Conservation (phyloP, 2,113 vertebrate species). For the Megaceryle maxima region DNA sequence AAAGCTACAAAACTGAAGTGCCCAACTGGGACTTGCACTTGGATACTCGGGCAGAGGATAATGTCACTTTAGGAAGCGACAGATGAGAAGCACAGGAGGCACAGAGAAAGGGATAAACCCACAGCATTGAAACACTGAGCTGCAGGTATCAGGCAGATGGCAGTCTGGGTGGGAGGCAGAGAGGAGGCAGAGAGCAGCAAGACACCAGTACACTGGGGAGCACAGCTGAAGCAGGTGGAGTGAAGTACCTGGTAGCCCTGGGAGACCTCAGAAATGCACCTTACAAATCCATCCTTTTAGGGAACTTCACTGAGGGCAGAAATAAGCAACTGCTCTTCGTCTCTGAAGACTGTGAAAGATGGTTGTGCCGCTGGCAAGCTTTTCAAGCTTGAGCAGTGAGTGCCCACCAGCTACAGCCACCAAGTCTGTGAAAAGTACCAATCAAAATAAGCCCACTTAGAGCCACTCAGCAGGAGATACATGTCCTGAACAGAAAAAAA, state of each 20-base stretch:
- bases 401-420: rapidly evolving
- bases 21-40: not conserved
- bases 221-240: rapidly evolving
- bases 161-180: not conserved
- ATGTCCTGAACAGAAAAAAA: not conserved
- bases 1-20: not conserved
- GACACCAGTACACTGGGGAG: not conserved
- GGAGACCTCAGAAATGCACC: not conserved
- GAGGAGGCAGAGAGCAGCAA: not conserved
- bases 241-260: not conserved
- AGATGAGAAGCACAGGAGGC: not conserved
- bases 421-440: not conserved
- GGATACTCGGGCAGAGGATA: not conserved
- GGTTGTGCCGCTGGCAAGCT: not conserved
- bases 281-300: not conserved
- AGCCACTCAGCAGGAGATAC: not conserved
- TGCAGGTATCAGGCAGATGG: not conserved
- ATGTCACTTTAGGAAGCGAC: not conserved
- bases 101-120: not conserved
- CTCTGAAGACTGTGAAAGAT: not conserved
- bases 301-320: not conserved
- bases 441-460: not conserved
- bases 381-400: not conserved
- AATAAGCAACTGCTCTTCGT: not conserved
- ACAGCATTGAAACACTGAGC: not conserved